Conservation (phyloP, 2,888 invertebrate species). For the Amphipyra tragopoginis region DNA sequence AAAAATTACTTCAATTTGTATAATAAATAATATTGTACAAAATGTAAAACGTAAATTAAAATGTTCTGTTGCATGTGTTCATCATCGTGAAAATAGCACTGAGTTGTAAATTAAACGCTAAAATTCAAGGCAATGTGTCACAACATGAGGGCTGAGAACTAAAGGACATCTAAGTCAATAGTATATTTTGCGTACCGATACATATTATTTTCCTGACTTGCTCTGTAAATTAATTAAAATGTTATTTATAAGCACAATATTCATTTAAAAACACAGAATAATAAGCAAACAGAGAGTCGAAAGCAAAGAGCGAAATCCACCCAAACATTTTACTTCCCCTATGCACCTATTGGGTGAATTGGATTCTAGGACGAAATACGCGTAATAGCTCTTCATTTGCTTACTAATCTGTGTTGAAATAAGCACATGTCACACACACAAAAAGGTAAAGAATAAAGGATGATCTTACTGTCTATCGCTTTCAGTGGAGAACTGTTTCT, state of each 20-base stretch:
- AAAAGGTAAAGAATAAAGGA: slow-evolving; percentile 23
- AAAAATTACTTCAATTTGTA: slow-evolving; percentile 1
- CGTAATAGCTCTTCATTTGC: slow-evolving; percentile 10
- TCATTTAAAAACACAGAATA: slow-evolving; percentile 32
- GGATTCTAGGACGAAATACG: neutral
- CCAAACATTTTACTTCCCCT: neutral
- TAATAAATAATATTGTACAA: slow-evolving; percentile 1
- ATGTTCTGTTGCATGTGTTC: slow-evolving; percentile 14
- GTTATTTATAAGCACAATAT: slow-evolving; percentile 49
- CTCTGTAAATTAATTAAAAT: slow-evolving; percentile 81
- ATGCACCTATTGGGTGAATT: neutral
- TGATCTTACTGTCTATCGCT: slow-evolving; percentile 90
- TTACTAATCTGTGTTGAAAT: slow-evolving; percentile 26
- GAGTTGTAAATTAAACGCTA: slow-evolving; percentile 35
- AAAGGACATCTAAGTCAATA: slow-evolving; percentile 55
- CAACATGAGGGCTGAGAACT: slow-evolving; percentile 37
- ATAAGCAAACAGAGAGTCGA: slow-evolving; percentile 25
- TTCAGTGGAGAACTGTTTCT: slow-evolving; percentile 94
- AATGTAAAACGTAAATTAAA: slow-evolving; percentile 5
- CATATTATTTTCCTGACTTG: slow-evolving; percentile 88
- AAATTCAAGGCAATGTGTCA: slow-evolving; percentile 37
- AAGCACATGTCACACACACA: slow-evolving; percentile 37
- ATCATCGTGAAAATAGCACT: slow-evolving; percentile 25
- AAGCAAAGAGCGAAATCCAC: neutral
- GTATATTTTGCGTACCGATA: slow-evolving; percentile 80